Evolutionary conservation across 2,797 vertebrate species (phyloP).

Genomic region (Glyptemys insculpta): DNA sequence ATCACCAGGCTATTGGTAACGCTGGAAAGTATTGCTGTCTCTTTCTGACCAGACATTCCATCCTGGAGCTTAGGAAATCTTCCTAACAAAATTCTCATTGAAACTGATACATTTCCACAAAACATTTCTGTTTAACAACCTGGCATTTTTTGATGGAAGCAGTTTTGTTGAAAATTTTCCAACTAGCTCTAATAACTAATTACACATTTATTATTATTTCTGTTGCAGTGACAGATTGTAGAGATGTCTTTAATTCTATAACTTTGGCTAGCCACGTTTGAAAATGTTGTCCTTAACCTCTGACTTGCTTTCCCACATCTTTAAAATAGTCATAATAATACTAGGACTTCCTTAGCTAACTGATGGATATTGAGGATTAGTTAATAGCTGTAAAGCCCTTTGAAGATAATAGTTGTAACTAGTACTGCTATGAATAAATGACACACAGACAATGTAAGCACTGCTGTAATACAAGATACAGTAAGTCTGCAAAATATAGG

Average conservation of each 20-base stretch:
- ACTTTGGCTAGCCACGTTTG: neutral
- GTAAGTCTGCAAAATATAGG: neutral
- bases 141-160: neutral
- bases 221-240: neutral
- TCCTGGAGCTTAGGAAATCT: neutral
- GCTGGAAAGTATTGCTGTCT: neutral
- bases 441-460: neutral
- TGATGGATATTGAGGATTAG: neutral
- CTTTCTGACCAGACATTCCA: neutral
- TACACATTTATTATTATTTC: neutral
- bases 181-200: neutral
- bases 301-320: neutral
- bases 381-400: neutral
- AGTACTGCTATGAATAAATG: neutral
- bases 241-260: neutral
- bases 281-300: neutral
- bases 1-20: neutral
- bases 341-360: neutral
- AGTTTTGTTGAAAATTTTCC: neutral
- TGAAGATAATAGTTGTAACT: neutral
- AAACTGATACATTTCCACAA: neutral
- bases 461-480: neutral
- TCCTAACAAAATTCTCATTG: neutral
- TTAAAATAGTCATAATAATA: neutral
- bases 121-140: neutral